Evolutionary conservation across 2,113 vertebrate species (phyloP), one percentile per base, ranked within the genome.

Genomic region (Entomyzon cyanotis): DNA sequence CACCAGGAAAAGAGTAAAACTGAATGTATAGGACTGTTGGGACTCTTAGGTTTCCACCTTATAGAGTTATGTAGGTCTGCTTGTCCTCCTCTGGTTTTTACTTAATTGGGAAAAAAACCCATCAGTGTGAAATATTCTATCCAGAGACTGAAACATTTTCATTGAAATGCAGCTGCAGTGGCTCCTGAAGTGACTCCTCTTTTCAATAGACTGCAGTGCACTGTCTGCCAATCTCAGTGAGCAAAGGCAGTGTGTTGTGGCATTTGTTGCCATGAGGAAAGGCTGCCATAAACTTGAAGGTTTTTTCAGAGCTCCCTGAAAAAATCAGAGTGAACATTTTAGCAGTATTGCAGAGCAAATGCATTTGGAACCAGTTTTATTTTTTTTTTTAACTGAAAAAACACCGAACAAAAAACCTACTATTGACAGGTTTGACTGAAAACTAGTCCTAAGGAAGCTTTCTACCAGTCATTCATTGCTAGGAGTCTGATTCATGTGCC

Each of bases 381-480:
- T 15, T 41, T 71, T 81, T n/a, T 71, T 84, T 59, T 44, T 18
- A 15, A 13, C 30, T 28, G 8, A 53, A 92, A 74, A 68, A 58
- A 13, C 0, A 0, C 25, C 37, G 37, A 44, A 37, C 16, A 39
- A 9, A 30, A 44, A 79, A 23, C 1, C 15, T 30, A 4, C 17
- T 68, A 2, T 53, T 67, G 82, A 24, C 3, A 64, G 13, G 60
- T 87, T 46, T 69, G 49, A 79, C 50, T 60, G 53, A 87, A 87
- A 91, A 84, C 37, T 37, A 33, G 25, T 28, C 49, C 56, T 65
- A 20, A 56, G 69, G 56, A 92, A 96, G 76, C 86, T 94, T 96
- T 95, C 94, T 92, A 90, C 64, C 37, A 83, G 94, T 90, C 94
- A 94, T 96, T 96, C 95, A 93, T 94, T 63, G n/a, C 85, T 49